Evolutionary conservation across 2,888 invertebrate species (phyloP).

Genomic region (Seira ritae): DNA sequence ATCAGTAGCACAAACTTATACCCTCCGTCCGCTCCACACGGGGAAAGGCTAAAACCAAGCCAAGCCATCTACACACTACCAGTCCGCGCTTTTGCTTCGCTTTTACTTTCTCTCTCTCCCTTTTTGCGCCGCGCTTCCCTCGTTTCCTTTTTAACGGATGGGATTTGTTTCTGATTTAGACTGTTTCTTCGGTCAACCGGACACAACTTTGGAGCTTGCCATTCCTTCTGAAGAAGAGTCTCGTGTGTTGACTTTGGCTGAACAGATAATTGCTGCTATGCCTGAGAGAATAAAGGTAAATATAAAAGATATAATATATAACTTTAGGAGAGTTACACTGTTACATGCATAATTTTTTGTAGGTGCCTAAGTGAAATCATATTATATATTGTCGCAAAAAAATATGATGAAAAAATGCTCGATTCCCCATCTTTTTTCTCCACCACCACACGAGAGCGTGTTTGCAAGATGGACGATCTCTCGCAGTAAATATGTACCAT

Average conservation of each 20-base stretch:
- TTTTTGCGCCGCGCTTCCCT: background rate
- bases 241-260: constrained; percentile 93
- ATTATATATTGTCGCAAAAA: background rate
- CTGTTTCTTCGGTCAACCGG: constrained; percentile 73
- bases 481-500: background rate
- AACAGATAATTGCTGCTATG: constrained; percentile 98
- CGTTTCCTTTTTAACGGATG: constrained; percentile 48
- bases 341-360: background rate
- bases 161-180: constrained; percentile 66
- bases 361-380: background rate
- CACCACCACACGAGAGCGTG: too few relatives aligned
- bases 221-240: constrained; percentile 91
- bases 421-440: background rate
- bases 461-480: background rate
- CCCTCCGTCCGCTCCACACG: constrained; percentile 5
- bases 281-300: constrained; percentile 96
- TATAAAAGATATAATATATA: background rate
- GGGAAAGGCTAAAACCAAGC: background rate
- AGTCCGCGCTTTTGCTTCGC: constrained; percentile 22
- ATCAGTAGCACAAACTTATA: constrained; percentile 49
- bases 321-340: background rate
- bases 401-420: background rate
- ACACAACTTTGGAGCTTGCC: constrained; percentile 69
- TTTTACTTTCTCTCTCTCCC: constrained; percentile 24
- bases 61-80: background rate